Evolutionary conservation across 2,888 invertebrate species (phyloP), one percentile per base, ranked within the genome.

Genomic region (Lucinisca nassula): DNA sequence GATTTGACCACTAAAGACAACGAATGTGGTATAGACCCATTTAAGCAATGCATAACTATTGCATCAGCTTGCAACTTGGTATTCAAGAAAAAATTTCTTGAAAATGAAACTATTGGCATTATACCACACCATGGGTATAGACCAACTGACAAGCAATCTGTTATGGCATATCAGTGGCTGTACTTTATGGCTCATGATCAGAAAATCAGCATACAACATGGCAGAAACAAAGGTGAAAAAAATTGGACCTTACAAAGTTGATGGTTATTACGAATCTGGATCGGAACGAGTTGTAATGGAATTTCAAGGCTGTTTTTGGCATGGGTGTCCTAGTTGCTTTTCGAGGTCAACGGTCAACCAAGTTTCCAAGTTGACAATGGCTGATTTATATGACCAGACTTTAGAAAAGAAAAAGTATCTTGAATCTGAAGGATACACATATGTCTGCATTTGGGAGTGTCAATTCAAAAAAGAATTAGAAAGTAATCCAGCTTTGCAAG

Each of bases 381-480:
- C 38, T n/a, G 74, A 74, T 21, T 40, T 74, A 24, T 74, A 40
- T 74, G 38, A 10, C 12, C 35, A 24, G 17, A 74, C 74, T 3
- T 10, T 74, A 74, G 74, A 74, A 12, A 74, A 74, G 24, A 10
- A 74, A 24, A 37, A 40, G 21, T 74, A 40, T 74, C 10, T 72
- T 21, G 72, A 72, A 78, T 58, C 51, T 38, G 17, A 30, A 0
- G 92, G 92, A 0, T 92, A 84, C 37, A 80, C 40, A 0, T 87
- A 91, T 30, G 49, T 78, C 0, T 85, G 61, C 24, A 91, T 87
- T 10, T 94, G 93, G 94, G 94, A 93, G 72, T 90, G 90, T 49
- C 85, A 92, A 4, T 93, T 90, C 45, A 75, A 84, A 0, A 6
- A 67, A 12, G 21, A 87, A 72, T 35, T 90, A n/a, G 88, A 91